phyloP scores from a whole-genome alignment of 2,888 invertebrate genomes.

The Noctua comes region DNA sequence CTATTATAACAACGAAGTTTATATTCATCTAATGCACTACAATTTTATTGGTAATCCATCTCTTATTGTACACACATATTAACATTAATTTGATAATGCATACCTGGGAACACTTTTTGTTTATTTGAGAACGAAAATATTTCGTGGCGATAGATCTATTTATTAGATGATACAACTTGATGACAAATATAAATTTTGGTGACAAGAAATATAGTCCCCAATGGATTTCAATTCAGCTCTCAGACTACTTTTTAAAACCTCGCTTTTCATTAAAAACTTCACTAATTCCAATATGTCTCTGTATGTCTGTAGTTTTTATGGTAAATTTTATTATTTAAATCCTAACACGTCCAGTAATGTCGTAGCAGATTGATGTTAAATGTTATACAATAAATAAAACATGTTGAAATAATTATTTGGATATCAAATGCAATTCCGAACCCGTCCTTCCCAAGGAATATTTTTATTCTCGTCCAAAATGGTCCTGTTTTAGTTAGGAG shows the following conservation, averaged over 20 bases:
- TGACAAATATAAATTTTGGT: too few species aligned
- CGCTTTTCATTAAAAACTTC: not conserved
- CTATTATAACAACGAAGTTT: too few species aligned
- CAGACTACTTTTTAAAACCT: constrained; percentile 1
- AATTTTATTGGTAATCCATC: too few species aligned
- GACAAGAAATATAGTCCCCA: too few species aligned
- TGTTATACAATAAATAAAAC: constrained; percentile 58
- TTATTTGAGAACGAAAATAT: too few species aligned
- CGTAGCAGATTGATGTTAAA: constrained; percentile 33
- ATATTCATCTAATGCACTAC: too few species aligned
- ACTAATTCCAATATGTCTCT: constrained; percentile 23
- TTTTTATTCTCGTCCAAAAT: not conserved
- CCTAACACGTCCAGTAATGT: not conserved
- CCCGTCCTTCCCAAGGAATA: not conserved
- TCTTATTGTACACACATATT: too few species aligned
- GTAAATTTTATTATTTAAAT: constrained; percentile 12
- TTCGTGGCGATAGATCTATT: too few species aligned
- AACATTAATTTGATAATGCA: too few species aligned
- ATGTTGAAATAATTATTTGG: constrained; percentile 9
- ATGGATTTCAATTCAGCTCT: not conserved
- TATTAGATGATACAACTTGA: too few species aligned
- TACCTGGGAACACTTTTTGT: too few species aligned
- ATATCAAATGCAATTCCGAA: constrained; percentile 15
- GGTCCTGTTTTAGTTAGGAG: not conserved
- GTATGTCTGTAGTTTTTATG: constrained; percentile 12